Evolutionary conservation across 2,797 vertebrate genomes (phyloP), one percentile per base, ranked within the genome.

Genomic region (Poecile montanus): DNA sequence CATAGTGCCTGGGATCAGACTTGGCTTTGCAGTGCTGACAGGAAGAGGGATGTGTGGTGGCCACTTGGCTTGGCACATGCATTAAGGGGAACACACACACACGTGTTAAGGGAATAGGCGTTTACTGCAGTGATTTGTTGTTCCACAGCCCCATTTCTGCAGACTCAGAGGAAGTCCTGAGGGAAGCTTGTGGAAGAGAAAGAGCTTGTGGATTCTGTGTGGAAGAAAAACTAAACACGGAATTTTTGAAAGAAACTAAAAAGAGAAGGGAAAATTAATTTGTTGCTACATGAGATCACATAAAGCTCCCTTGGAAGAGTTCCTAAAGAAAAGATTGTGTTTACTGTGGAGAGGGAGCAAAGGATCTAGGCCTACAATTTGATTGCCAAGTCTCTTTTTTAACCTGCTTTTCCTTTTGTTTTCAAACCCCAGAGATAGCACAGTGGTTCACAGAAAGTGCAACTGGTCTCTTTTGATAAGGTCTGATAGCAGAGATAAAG

Each of bases 311-410:
- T 81, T 92, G 86, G 89, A 96, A 80, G 32, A 67, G 48, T 79
- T 93, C 88, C 91, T 88, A 40, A 89, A 73, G 87, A 93, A 76
- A 86, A 79, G 56, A 68, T 79, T 94, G 47, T 91, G 48, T 93
- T 95, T 93, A 44, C 72, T 83, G 76, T 84, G 76, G 58, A 81
- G 92, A 73, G 58, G 34, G 66, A 93, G 58, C 65, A 87, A 77
- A 74, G 81, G 82, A 61, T 83, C 75, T 61, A 88, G 72, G 30
- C 58, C 48, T 92, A 58, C 50, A 50, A 45, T 80, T 93, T 86
- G 62, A 89, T 84, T 89, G 92, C 91, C 76, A 81, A 50, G 66
- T 72, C 87, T 80, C 7, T 57, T 78, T 92, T 91, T 93, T 84
- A 70, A 90, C 86, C 67, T 92, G 84, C 30, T 85, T 82, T 62